Conservation (phyloP, 2,888 invertebrate genomes). For the Idaea biselata region DNA sequence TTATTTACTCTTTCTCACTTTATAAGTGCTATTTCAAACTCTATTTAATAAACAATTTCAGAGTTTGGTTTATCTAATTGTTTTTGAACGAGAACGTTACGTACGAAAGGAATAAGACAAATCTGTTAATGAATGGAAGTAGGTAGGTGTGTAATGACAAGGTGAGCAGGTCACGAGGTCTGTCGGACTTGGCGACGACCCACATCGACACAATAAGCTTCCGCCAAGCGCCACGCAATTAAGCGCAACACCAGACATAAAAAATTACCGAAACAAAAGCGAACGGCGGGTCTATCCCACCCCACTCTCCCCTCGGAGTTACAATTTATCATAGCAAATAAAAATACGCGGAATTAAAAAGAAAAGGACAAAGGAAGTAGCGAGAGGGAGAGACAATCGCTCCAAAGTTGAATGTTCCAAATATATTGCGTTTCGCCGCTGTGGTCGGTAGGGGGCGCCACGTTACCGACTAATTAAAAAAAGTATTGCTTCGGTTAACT, state of each 20-base stretch:
- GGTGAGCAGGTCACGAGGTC: slow-evolving; percentile 63
- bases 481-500: slow-evolving; percentile 27
- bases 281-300: slow-evolving; percentile 44
- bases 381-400: slow-evolving; percentile 63
- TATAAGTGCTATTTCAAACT: neutral
- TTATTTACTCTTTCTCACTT: neutral
- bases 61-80: neutral
- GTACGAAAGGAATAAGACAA: neutral
- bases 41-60: neutral
- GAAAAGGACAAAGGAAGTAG: slow-evolving; percentile 73
- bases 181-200: slow-evolving; percentile 56
- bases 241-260: slow-evolving; percentile 77
- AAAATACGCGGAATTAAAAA: slow-evolving; percentile 79
- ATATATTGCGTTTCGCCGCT: slow-evolving; percentile 52
- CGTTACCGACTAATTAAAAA: slow-evolving; percentile 44
- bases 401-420: slow-evolving; percentile 55
- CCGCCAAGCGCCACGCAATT: slow-evolving; percentile 74
- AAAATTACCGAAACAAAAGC: slow-evolving; percentile 79
- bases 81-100: too few relatives aligned
- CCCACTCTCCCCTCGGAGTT: slow-evolving; percentile 54
- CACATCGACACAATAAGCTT: slow-evolving; percentile 71
- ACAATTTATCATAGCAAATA: slow-evolving; percentile 81
- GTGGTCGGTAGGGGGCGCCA: slow-evolving; percentile 13
- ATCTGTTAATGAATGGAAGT: neutral
- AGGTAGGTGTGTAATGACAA: slow-evolving; percentile 31